phyloP scores from a whole-genome alignment of 2,113 vertebrate genomes.

The Engystomops pustulosus region DNA sequence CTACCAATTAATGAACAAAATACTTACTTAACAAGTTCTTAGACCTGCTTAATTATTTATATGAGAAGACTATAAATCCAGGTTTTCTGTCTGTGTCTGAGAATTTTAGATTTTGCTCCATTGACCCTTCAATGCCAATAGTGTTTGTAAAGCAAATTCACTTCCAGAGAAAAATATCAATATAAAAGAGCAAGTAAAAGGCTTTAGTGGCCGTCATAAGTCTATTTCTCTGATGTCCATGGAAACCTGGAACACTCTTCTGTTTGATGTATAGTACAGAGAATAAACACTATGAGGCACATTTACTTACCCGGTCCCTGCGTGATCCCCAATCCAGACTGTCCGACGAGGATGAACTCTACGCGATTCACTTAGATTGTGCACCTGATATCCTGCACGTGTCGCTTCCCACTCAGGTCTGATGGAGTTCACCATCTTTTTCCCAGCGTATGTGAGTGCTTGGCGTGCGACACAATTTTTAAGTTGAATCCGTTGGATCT shows the following conservation, averaged over 20 bases:
- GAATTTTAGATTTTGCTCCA: background rate
- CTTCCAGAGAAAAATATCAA: background rate
- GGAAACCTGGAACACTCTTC: background rate
- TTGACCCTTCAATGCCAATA: background rate
- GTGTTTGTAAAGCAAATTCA: background rate
- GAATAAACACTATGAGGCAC: background rate
- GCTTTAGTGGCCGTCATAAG: background rate
- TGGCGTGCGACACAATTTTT: too few relatives aligned
- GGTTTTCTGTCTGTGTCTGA: background rate
- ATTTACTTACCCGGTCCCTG: too few relatives aligned
- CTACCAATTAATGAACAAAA: background rate
- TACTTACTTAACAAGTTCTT: background rate
- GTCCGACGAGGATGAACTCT: too few relatives aligned
- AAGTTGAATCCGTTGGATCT: too few relatives aligned
- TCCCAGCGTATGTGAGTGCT: too few relatives aligned
- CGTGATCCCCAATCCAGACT: too few relatives aligned
- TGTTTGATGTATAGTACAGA: constrained; percentile 5
- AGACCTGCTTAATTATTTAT: background rate
- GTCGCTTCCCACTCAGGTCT: too few relatives aligned
- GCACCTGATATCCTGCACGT: too few relatives aligned
- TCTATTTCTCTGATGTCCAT: background rate
- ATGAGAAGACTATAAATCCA: background rate
- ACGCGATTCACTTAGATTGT: too few relatives aligned
- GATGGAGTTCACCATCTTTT: too few relatives aligned
- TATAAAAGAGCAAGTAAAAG: background rate